phyloP scores from a whole-genome alignment of 1,140 invertebrate species.

The Brachionus rotundiformis region DNA sequence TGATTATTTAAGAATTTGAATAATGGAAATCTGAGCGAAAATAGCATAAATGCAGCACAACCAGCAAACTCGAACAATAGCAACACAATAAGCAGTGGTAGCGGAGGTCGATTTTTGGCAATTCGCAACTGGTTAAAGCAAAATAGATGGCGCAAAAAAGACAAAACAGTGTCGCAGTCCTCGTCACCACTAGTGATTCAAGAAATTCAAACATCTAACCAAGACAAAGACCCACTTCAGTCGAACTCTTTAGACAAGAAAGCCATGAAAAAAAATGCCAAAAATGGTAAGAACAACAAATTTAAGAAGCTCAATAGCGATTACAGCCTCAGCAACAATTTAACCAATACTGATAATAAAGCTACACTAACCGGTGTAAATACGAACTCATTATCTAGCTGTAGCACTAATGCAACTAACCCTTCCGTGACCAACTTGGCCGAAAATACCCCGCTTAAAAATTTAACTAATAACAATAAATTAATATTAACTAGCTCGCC shows the following conservation, averaged over 20 bases:
- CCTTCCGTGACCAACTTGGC: background rate
- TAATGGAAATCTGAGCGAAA: background rate
- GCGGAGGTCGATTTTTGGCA: constrained; percentile 46
- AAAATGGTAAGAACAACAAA: constrained; percentile 32
- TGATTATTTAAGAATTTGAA: background rate
- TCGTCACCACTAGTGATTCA: constrained; percentile 26
- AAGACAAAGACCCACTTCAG: background rate
- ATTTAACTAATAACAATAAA: constrained; percentile 43
- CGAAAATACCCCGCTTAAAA: constrained; percentile 22
- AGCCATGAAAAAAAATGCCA: constrained; percentile 25
- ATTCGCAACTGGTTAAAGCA: constrained; percentile 49
- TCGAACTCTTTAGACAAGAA: constrained; percentile 34
- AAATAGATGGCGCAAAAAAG: constrained; percentile 46
- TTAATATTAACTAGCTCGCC: background rate
- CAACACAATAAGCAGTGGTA: background rate
- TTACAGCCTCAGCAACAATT: background rate
- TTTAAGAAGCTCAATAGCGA: constrained; percentile 36
- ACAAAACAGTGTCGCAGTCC: constrained; percentile 17
- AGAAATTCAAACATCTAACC: constrained; percentile 38
- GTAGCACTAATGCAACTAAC: background rate
- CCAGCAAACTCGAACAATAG: background rate
- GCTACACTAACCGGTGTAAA: background rate
- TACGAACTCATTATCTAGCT: constrained; percentile 11
- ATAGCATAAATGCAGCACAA: background rate
- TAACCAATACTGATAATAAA: background rate